Evolutionary conservation across 53 echinoderm and acorn worm genomes (phyloP).

Genomic region (Crossaster papposus): DNA sequence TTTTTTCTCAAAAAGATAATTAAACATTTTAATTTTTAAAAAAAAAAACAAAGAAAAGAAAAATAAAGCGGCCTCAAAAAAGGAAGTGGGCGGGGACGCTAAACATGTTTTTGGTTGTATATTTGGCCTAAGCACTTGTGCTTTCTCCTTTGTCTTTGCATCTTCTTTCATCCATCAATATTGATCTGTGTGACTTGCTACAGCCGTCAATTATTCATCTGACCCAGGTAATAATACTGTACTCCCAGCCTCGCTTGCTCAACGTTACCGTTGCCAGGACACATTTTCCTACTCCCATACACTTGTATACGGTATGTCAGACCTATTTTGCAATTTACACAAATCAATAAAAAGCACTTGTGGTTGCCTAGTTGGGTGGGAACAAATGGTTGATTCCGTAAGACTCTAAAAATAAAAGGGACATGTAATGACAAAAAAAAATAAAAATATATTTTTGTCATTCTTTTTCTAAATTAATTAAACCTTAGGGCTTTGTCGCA

Average conservation of each 20-base stretch:
- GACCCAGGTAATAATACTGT: background rate
- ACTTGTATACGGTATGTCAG: background rate
- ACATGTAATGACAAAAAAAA: background rate
- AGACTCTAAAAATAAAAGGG: conserved; percentile 5
- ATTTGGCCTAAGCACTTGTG: background rate
- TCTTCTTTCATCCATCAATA: conserved; percentile 7
- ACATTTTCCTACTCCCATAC: background rate
- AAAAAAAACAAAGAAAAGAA: no score
- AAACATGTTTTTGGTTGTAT: background rate
- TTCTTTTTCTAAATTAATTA: no score
- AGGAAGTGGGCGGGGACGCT: no score
- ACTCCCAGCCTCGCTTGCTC: background rate
- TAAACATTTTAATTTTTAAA: no score
- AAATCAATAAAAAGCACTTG: conserved; percentile 31
- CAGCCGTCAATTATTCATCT: conserved; percentile 53
- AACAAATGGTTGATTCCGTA: conserved; percentile 13
- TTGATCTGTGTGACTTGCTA: conserved; percentile 57
- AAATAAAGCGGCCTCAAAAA: no score
- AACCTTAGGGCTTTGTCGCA: no score
- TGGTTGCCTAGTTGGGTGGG: conserved; percentile 46
- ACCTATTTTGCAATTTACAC: conserved; percentile 9
- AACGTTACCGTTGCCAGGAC: background rate
- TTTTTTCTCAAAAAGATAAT: no score
- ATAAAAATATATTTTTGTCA: no score
- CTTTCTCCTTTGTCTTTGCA: background rate